Evolutionary conservation across 2,113 vertebrate species (phyloP).

Genomic region (Trematocara zebra): DNA sequence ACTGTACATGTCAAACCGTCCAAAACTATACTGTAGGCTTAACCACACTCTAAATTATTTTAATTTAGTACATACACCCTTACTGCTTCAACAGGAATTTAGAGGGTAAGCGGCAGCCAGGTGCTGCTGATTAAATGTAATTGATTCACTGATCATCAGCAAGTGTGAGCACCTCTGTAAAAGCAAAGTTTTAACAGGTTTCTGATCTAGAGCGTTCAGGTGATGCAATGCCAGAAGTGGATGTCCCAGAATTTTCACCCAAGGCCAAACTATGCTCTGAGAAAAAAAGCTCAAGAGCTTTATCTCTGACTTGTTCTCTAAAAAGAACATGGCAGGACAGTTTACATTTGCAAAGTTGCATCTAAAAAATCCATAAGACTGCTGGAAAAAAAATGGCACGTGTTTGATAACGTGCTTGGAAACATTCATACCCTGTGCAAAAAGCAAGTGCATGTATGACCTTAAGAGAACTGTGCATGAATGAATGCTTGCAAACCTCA

Average conservation of each 20-base stretch:
- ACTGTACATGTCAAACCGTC: background rate
- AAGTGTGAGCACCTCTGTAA: background rate
- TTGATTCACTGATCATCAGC: background rate
- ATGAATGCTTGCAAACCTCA: background rate
- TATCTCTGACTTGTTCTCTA: background rate
- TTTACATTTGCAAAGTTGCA: background rate
- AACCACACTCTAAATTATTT: background rate
- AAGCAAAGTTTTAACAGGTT: background rate
- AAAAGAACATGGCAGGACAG: background rate
- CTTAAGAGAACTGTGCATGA: background rate
- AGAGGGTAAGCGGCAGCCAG: background rate
- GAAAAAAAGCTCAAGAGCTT: background rate
- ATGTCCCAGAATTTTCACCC: background rate
- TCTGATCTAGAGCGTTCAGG: background rate
- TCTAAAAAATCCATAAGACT: background rate
- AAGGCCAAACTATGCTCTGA: background rate
- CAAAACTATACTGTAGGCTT: background rate
- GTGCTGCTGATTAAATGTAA: background rate
- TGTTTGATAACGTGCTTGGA: background rate
- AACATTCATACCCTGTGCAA: background rate
- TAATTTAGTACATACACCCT: background rate
- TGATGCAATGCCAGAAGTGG: background rate
- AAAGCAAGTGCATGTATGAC: background rate
- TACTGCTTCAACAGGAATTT: background rate
- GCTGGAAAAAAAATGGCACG: background rate